A percentile compares a stretch with the other conserved stretches of the same genome.
phyloP scores from a whole-genome alignment of 2,888 invertebrate genomes.

The Cantharis nigra region DNA sequence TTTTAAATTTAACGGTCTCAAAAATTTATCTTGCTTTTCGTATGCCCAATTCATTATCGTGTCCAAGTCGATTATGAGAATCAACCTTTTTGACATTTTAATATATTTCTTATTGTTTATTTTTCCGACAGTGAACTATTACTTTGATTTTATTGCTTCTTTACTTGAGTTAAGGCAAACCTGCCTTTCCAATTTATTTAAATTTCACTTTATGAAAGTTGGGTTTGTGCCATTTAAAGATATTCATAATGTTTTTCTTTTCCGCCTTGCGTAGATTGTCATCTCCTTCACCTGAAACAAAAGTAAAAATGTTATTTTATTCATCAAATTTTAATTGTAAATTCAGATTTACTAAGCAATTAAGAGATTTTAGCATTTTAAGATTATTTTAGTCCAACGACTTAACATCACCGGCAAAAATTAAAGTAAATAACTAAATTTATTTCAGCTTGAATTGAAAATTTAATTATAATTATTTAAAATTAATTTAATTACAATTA shows the following conservation, averaged over 20 bases:
- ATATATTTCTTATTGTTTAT: neutral
- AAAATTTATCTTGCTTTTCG: conserved; percentile 27
- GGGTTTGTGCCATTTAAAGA: conserved; percentile 46
- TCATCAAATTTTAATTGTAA: neutral
- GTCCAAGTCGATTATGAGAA: conserved; percentile 54
- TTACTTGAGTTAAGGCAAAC: conserved; percentile 36
- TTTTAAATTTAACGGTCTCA: conserved; percentile 18
- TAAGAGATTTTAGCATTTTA: neutral
- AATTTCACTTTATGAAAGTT: conserved; percentile 53
- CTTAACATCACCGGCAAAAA: no score
- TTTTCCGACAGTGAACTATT: neutral
- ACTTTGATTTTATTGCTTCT: conserved; percentile 45
- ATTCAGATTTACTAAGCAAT: neutral
- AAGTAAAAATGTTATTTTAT: neutral
- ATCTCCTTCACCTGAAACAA: conserved; percentile 44
- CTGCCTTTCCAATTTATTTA: conserved; percentile 39
- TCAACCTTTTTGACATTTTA: conserved; percentile 53
- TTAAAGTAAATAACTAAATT: no score
- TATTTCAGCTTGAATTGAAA: no score
- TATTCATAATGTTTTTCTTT: conserved; percentile 47
- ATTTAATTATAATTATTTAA: no score
- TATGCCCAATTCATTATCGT: conserved; percentile 45
- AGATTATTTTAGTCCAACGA: neutral
- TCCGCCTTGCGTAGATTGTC: conserved; percentile 21
- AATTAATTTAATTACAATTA: no score